Evolutionary conservation across 2,797 vertebrate genomes (phyloP).

Genomic region (Semotilus atromaculatus): DNA sequence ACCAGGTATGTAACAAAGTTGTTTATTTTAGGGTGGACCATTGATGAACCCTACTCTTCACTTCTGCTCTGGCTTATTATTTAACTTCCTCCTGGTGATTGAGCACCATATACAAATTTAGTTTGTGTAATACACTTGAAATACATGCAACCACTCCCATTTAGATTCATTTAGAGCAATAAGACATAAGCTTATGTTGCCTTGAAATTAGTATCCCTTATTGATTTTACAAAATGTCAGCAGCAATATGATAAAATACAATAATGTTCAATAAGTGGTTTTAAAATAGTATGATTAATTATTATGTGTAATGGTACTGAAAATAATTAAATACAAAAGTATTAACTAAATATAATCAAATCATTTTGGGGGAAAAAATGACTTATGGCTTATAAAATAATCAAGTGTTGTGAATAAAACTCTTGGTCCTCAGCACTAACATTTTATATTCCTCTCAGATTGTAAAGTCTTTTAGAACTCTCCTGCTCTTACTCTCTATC

Average conservation of each 20-base stretch:
- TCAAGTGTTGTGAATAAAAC: neutral
- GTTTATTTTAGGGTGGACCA: neutral
- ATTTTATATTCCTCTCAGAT: slow-evolving; percentile 17
- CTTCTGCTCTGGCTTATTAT: neutral
- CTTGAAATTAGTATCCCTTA: neutral
- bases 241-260: neutral
- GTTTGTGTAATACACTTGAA: neutral
- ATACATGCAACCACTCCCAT: neutral
- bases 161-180: neutral
- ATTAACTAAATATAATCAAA: neutral
- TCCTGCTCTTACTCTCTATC: slow-evolving; percentile 33
- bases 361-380: neutral
- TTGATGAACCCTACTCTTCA: neutral
- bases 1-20: neutral
- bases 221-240: neutral
- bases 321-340: neutral
- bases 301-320: neutral
- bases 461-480: slow-evolving; percentile 16
- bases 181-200: neutral
- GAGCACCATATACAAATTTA: neutral
- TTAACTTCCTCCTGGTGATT: neutral
- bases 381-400: neutral
- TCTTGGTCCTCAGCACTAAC: neutral
- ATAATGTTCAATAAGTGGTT: neutral
- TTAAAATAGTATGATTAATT: neutral